Conservation (phyloP, 2,113 vertebrate genomes). For the Corythornis cristatus region DNA sequence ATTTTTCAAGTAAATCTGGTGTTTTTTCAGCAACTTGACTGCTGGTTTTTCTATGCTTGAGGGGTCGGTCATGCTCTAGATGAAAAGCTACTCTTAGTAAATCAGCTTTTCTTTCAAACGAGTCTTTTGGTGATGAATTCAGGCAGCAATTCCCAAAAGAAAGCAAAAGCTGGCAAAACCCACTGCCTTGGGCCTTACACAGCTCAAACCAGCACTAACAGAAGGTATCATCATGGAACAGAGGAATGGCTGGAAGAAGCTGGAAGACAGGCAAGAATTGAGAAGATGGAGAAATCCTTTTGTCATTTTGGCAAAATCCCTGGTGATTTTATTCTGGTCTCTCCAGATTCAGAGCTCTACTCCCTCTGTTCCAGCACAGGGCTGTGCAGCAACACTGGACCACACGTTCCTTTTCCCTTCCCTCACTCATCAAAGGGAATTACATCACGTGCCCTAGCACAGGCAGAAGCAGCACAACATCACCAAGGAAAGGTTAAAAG, state of each 20-base stretch:
- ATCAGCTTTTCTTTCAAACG: background rate
- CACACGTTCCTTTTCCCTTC: too few relatives aligned
- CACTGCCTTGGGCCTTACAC: background rate
- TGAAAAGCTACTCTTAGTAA: background rate
- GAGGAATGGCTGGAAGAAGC: background rate
- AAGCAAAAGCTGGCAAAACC: background rate
- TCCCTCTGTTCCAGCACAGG: background rate
- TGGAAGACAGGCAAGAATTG: background rate
- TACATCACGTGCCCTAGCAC: rapidly evolving
- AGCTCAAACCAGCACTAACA: too few relatives aligned
- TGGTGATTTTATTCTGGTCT: rapidly evolving
- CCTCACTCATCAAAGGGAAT: background rate
- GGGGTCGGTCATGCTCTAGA: background rate
- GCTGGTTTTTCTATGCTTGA: background rate
- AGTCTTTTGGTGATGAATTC: background rate
- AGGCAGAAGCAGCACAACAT: background rate
- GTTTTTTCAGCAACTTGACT: background rate
- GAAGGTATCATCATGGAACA: background rate
- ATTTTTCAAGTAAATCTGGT: background rate
- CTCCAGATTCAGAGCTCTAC: rapidly evolving
- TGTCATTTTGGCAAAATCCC: background rate
- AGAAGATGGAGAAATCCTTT: background rate
- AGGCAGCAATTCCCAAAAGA: too few relatives aligned
- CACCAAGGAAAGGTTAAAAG: background rate
- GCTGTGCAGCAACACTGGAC: background rate